Percentiles rank a stretch among this genome's conserved stretches.
Conservation (phyloP, 2,113 vertebrate species). For the Poecile atricapillus region DNA sequence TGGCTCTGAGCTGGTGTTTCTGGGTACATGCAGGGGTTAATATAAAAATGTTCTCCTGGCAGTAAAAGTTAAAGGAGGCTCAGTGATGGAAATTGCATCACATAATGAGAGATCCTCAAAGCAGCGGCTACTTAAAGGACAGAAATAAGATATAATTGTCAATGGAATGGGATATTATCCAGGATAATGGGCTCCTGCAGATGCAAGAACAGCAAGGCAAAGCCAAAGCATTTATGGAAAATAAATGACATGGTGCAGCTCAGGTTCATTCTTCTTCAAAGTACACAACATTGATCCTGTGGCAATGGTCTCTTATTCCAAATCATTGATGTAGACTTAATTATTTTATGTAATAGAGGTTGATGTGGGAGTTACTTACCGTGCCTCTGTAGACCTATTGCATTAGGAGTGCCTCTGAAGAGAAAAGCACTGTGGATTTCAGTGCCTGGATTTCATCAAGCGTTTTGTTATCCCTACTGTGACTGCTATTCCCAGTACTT, state of each 20-base stretch:
- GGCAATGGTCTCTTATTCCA: slow-evolving; percentile 36
- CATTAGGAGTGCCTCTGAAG: slow-evolving; percentile 10
- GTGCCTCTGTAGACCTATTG: neutral
- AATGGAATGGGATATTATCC: slow-evolving; percentile 60
- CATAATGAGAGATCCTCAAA: slow-evolving; percentile 56
- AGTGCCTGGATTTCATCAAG: slow-evolving; percentile 35
- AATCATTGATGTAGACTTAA: slow-evolving; percentile 52
- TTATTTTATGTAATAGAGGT: slow-evolving; percentile 38
- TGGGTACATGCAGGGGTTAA: slow-evolving; percentile 64
- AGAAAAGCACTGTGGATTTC: slow-evolving; percentile 14
- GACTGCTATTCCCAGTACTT: slow-evolving; percentile 27
- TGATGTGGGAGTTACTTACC: neutral
- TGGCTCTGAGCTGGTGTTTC: neutral
- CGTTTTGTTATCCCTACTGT: neutral
- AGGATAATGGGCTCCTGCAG: slow-evolving; percentile 64
- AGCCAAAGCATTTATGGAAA: slow-evolving; percentile 58
- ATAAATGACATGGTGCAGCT: slow-evolving; percentile 57
- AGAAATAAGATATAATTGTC: slow-evolving; percentile 71
- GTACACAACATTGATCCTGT: slow-evolving; percentile 8
- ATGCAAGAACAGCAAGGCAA: slow-evolving; percentile 53
- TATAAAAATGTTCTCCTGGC: slow-evolving; percentile 3
- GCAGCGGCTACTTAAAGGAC: slow-evolving; percentile 54
- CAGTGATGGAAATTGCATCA: slow-evolving; percentile 22
- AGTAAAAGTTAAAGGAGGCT: slow-evolving; percentile 7
- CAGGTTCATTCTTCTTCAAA: slow-evolving; percentile 56